Conservation (phyloP, 2,888 invertebrate species). For the Pimpla rufipes region DNA sequence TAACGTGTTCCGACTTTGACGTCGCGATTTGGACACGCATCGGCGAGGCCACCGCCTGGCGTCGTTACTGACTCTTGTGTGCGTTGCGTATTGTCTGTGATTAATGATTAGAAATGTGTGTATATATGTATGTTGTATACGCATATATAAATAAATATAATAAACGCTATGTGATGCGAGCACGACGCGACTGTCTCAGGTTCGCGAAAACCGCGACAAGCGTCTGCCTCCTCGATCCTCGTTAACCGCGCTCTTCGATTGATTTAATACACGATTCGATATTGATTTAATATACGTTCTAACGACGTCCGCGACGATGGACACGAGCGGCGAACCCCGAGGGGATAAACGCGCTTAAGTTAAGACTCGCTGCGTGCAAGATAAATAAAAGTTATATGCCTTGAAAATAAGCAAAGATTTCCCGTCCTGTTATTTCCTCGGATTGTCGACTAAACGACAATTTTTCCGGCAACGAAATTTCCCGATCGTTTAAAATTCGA, state of each 20-base stretch:
- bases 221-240: slow-evolving; percentile 46
- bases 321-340: slow-evolving; percentile 32
- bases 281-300: slow-evolving; percentile 29
- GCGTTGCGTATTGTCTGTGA: slow-evolving; percentile 83
- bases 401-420: slow-evolving; percentile 32
- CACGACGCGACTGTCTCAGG: slow-evolving; percentile 48
- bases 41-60: slow-evolving; percentile 60
- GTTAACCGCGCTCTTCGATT: slow-evolving; percentile 36
- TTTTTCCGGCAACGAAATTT: not conserved
- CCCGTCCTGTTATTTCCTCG: slow-evolving; percentile 3
- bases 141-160: slow-evolving; percentile 29
- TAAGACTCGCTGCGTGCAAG: slow-evolving; percentile 44
- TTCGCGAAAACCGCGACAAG: slow-evolving; percentile 25
- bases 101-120: slow-evolving; percentile 79
- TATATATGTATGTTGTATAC: slow-evolving; percentile 72
- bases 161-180: slow-evolving; percentile 39
- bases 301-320: slow-evolving; percentile 26
- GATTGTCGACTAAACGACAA: not conserved
- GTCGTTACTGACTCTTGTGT: slow-evolving; percentile 72
- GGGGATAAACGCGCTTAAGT: slow-evolving; percentile 32
- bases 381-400: slow-evolving; percentile 62
- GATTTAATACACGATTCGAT: too few relatives aligned
- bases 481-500: too few relatives aligned
- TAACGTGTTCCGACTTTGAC: slow-evolving; percentile 54
- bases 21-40: slow-evolving; percentile 63